Conservation (phyloP, 2,797 vertebrate species). For the Triplophysa bombifrons region DNA sequence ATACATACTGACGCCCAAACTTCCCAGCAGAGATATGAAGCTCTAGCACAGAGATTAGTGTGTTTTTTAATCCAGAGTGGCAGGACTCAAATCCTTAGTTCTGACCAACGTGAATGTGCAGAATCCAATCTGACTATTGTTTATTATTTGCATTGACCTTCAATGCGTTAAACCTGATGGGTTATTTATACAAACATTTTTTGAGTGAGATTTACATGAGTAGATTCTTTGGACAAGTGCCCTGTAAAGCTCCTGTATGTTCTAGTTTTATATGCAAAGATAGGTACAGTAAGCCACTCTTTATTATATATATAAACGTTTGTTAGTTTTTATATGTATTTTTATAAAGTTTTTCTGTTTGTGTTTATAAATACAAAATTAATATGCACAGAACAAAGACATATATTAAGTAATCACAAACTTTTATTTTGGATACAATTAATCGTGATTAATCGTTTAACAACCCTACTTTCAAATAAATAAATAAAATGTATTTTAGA, state of each 20-base stretch:
- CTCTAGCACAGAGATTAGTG: conserved; percentile 22
- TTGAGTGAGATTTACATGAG: conserved; percentile 3
- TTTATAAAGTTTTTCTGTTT: too few relatives aligned
- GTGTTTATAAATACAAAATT: too few relatives aligned
- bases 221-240: background rate
- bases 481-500: too few relatives aligned
- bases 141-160: conserved; percentile 3
- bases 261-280: too few relatives aligned
- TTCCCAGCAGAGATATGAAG: background rate
- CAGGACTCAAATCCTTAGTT: conserved; percentile 25
- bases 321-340: too few relatives aligned
- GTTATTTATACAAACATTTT: background rate
- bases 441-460: too few relatives aligned
- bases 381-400: too few relatives aligned
- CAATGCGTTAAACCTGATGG: conserved; percentile 1
- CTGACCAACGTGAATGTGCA: background rate
- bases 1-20: background rate
- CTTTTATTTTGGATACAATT: too few relatives aligned
- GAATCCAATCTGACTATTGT: conserved; percentile 14
- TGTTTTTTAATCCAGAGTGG: conserved; percentile 4
- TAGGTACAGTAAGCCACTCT: too few relatives aligned
- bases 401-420: too few relatives aligned
- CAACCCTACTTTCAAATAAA: too few relatives aligned
- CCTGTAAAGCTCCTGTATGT: background rate
- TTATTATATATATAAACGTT: too few relatives aligned